A percentile compares a stretch with the other conserved stretches of the same genome.
Evolutionary conservation across 2,888 invertebrate genomes (phyloP).

Genomic region (Mesochorus sp.): DNA sequence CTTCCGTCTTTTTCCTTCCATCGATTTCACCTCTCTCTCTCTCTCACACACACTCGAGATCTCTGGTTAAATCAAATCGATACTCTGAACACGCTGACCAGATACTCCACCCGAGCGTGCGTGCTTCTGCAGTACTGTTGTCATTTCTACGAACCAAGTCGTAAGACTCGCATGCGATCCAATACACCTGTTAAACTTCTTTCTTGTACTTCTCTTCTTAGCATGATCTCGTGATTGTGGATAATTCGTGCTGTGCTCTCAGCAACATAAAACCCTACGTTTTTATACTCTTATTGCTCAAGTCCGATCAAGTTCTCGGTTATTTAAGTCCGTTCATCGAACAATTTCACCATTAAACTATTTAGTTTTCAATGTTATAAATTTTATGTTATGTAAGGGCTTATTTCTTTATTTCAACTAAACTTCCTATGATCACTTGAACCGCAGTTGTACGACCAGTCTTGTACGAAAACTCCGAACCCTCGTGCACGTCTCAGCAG

Average conservation of each 20-base stretch:
- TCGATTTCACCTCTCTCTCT: conserved; percentile 20
- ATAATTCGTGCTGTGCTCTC: conserved; percentile 43
- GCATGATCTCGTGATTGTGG: conserved; percentile 43
- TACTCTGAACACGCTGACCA: conserved; percentile 55
- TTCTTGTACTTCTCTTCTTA: conserved; percentile 48
- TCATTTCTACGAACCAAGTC: conserved; percentile 58
- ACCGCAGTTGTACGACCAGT: too few relatives aligned
- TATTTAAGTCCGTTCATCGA: background rate
- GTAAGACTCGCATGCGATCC: conserved; percentile 57
- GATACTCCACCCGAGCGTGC: conserved; percentile 50
- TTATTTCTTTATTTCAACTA: too few relatives aligned
- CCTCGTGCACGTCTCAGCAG: background rate
- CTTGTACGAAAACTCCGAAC: background rate
- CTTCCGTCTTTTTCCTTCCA: conserved; percentile 10
- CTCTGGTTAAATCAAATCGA: conserved; percentile 51
- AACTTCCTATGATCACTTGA: too few relatives aligned
- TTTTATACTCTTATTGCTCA: background rate
- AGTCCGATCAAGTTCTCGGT: too few relatives aligned
- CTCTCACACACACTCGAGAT: too few relatives aligned
- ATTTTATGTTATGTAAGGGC: too few relatives aligned
- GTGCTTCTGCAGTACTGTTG: conserved; percentile 48
- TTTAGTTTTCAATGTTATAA: too few relatives aligned
- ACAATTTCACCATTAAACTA: background rate
- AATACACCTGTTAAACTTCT: conserved; percentile 59
- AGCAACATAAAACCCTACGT: conserved; percentile 55